phyloP scores from a whole-genome alignment of 2,797 vertebrate species.

The Fistularia tabacaria region DNA sequence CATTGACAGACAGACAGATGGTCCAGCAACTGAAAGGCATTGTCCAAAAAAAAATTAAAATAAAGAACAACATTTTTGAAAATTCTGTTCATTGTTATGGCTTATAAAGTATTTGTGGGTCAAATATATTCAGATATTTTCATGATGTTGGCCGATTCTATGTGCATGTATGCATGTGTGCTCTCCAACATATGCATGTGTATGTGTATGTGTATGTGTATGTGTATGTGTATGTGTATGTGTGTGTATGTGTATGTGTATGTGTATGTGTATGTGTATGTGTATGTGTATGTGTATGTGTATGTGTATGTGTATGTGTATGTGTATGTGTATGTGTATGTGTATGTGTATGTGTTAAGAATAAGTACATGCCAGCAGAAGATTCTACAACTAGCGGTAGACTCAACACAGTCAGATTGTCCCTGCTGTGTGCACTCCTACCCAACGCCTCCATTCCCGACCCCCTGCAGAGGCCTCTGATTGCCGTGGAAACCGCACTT shows the following conservation, averaged over 20 bases:
- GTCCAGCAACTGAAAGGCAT: slow-evolving; percentile 35
- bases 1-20: slow-evolving; percentile 25
- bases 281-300: background rate
- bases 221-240: slow-evolving; percentile 18
- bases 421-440: slow-evolving; percentile 67
- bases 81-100: slow-evolving; percentile 16
- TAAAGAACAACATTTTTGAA: slow-evolving; percentile 15
- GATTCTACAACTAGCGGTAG: slow-evolving; percentile 55
- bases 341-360: slow-evolving; percentile 31
- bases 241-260: slow-evolving; percentile 14
- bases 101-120: slow-evolving; percentile 18
- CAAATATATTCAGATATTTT: slow-evolving; percentile 29
- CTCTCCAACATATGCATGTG: slow-evolving; percentile 12
- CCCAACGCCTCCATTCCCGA: slow-evolving; percentile 68
- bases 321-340: slow-evolving; percentile 7
- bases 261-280: slow-evolving; percentile 17
- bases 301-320: slow-evolving; percentile 13
- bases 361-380: slow-evolving; percentile 52
- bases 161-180: slow-evolving; percentile 8
- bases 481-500: slow-evolving; percentile 79
- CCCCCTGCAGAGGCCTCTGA: slow-evolving; percentile 74
- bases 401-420: slow-evolving; percentile 67
- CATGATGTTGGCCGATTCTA: slow-evolving; percentile 23
- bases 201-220: slow-evolving; percentile 17
- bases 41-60: slow-evolving; percentile 22